A percentile compares a stretch with the other conserved stretches of the same genome.
Conservation (phyloP, 2,797 vertebrate genomes). For the Tauraco hartlaubi region DNA sequence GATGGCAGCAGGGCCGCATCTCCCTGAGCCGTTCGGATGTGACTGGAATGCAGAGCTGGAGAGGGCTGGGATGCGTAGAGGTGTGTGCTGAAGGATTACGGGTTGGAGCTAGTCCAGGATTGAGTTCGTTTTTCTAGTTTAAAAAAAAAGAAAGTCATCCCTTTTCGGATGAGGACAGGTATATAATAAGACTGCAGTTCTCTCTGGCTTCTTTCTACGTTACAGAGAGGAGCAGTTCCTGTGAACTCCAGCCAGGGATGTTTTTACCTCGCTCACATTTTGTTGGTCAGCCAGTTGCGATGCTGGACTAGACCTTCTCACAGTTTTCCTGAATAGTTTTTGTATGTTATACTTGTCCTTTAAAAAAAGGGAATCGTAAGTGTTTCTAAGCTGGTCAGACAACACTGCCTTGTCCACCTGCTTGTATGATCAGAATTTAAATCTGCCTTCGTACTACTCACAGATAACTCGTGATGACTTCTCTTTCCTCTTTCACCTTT, state of each 20-base stretch:
- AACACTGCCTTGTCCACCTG: background rate
- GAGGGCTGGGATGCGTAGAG: background rate
- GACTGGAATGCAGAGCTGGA: background rate
- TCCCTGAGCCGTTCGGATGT: background rate
- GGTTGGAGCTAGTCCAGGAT: background rate
- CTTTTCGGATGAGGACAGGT: background rate
- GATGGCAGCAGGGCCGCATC: background rate
- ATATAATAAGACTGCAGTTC: background rate
- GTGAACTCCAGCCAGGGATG: background rate
- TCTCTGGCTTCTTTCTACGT: background rate
- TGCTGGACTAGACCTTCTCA: background rate
- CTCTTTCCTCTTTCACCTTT: background rate
- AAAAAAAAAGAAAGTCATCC: background rate
- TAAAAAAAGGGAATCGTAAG: fast-evolving
- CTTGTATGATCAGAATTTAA: background rate
- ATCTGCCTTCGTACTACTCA: background rate
- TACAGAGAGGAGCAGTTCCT: background rate
- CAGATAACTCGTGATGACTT: background rate
- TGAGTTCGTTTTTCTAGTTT: background rate
- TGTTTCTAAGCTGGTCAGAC: background rate
- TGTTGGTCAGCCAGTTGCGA: fast-evolving
- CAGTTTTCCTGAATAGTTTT: background rate
- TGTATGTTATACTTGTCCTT: fast-evolving
- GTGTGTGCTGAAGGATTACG: background rate
- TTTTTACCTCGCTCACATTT: fast-evolving